Evolutionary conservation across 2,888 invertebrate species (phyloP).

Genomic region (Dicycla oo): DNA sequence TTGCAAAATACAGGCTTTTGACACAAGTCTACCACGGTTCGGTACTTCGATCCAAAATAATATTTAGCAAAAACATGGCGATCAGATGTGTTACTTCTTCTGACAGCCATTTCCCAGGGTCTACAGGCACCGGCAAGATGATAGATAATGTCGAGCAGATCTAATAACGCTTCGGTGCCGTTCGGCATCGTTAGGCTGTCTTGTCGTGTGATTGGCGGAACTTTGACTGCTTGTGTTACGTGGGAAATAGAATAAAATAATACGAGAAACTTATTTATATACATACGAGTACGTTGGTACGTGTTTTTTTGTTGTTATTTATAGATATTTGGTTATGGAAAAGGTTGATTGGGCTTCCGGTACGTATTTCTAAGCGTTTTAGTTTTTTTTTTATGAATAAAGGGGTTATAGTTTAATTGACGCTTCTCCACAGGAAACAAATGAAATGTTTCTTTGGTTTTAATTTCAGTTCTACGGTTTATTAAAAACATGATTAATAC

Average conservation of each 20-base stretch:
- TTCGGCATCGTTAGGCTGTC: constrained; percentile 49
- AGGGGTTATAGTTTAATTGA: background rate
- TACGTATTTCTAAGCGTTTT: too few species aligned
- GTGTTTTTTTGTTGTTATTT: constrained; percentile 29
- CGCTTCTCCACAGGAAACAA: background rate
- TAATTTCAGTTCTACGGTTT: too few species aligned
- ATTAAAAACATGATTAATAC: background rate
- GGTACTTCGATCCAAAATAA: background rate
- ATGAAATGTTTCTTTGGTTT: background rate
- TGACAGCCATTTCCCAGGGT: constrained; percentile 43
- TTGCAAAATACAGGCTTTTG: background rate
- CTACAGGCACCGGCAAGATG: constrained; percentile 60
- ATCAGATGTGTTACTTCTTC: constrained; percentile 22
- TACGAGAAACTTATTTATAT: constrained; percentile 17
- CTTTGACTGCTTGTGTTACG: constrained; percentile 60
- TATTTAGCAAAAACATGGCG: constrained; percentile 34
- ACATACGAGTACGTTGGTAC: background rate
- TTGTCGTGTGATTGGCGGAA: constrained; percentile 53
- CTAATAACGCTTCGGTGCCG: constrained; percentile 51
- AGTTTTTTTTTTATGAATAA: too few species aligned
- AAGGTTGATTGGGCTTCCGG: constrained; percentile 29
- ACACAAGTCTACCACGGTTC: background rate
- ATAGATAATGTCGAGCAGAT: constrained; percentile 59
- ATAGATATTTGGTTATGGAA: constrained; percentile 18
- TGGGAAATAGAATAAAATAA: constrained; percentile 53